Evolutionary conservation across 2,113 vertebrate genomes (phyloP).

Genomic region (Budorcas taxicolor): DNA sequence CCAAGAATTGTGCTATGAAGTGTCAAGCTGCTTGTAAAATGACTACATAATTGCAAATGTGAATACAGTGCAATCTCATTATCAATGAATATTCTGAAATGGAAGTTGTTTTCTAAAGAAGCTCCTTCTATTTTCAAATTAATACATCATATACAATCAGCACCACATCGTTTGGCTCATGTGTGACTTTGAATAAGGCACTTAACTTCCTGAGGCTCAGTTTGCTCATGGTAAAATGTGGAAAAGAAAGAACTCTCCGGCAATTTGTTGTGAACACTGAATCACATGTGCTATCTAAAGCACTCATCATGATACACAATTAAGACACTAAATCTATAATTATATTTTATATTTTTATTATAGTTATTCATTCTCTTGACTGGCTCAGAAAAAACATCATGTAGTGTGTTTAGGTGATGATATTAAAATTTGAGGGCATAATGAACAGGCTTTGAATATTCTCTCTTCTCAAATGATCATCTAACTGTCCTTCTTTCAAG

Average conservation of each 20-base stretch:
- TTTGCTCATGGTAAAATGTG: background rate
- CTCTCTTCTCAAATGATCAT: background rate
- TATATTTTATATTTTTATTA: background rate
- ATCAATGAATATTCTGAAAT: background rate
- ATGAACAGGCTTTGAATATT: background rate
- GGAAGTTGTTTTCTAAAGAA: background rate
- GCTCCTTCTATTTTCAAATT: background rate
- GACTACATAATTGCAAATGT: background rate
- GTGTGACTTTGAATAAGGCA: background rate
- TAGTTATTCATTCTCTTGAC: background rate
- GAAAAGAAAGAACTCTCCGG: background rate
- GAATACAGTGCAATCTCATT: background rate
- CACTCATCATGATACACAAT: background rate
- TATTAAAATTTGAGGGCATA: background rate
- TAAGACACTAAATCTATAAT: background rate
- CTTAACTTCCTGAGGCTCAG: background rate
- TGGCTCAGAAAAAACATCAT: background rate
- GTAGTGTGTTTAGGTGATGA: too few species aligned
- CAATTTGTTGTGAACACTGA: background rate
- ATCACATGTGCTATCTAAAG: background rate
- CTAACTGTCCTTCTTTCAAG: background rate
- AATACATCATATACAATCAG: background rate
- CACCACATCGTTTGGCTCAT: background rate
- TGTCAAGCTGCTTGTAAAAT: background rate
- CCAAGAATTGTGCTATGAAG: background rate